Conservation (phyloP, 2,888 invertebrate genomes). For the Piscicola geometra region DNA sequence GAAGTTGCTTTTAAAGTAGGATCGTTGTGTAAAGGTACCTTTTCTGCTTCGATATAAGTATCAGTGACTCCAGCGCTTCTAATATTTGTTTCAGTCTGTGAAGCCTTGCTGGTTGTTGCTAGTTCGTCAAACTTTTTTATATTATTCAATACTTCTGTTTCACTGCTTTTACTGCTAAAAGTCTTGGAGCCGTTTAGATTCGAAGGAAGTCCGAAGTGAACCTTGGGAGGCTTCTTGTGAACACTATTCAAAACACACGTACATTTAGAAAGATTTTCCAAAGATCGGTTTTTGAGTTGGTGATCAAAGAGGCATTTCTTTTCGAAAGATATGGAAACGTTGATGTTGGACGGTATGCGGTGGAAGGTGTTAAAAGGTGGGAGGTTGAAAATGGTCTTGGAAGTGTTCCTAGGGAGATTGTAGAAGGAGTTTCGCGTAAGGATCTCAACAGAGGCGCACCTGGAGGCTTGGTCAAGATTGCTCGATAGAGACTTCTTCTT, state of each 20-base stretch:
- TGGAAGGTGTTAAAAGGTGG: not conserved
- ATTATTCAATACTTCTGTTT: not conserved
- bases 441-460: not conserved
- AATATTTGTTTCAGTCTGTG: not conserved
- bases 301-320: slow-evolving; percentile 11
- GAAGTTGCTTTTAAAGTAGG: no score
- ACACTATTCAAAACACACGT: not conserved
- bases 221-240: slow-evolving; percentile 7
- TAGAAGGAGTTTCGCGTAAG: not conserved
- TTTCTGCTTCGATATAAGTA: not conserved
- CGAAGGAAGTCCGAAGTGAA: not conserved
- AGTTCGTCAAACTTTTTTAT: not conserved
- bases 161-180: not conserved
- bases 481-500: not conserved
- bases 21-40: no score
- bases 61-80: not conserved
- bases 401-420: not conserved
- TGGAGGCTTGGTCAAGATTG: not conserved
- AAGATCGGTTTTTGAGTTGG: slow-evolving; percentile 8
- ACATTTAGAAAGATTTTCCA: not conserved
- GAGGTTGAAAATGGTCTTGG: not conserved
- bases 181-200: not conserved
- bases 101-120: not conserved
- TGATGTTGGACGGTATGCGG: not conserved
- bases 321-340: not conserved